Conservation (phyloP, 1,140 invertebrate genomes). For the Heliothis virescens region DNA sequence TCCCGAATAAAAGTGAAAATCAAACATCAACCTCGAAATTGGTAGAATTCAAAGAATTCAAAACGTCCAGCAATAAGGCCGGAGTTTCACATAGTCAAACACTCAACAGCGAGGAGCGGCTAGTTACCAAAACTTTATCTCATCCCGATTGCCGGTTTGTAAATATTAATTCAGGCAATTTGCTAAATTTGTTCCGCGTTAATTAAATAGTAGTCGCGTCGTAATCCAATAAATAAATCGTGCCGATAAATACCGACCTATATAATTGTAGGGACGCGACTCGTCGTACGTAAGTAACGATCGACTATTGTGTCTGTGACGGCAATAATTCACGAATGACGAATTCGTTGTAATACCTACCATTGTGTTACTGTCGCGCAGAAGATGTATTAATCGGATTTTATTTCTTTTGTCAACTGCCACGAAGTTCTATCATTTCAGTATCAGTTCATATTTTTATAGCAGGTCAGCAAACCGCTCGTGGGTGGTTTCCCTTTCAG, state of each 20-base stretch:
- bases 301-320: slow-evolving; percentile 37
- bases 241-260: slow-evolving; percentile 61
- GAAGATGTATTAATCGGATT: slow-evolving; percentile 33
- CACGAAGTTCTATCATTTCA: slow-evolving; percentile 18
- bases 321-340: slow-evolving; percentile 46
- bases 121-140: slow-evolving; percentile 45
- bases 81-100: slow-evolving; percentile 43
- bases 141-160: slow-evolving; percentile 40
- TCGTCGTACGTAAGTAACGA: slow-evolving; percentile 51
- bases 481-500: neutral
- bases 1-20: slow-evolving; percentile 13
- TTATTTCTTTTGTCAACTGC: slow-evolving; percentile 37
- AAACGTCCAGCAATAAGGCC: slow-evolving; percentile 24
- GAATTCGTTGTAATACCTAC: slow-evolving; percentile 38
- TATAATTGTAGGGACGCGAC: slow-evolving; percentile 62
- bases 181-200: slow-evolving; percentile 55
- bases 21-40: slow-evolving; percentile 16
- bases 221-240: slow-evolving; percentile 64
- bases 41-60: slow-evolving; percentile 12
- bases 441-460: slow-evolving; percentile 16
- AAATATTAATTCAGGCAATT: slow-evolving; percentile 54
- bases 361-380: slow-evolving; percentile 20
- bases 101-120: slow-evolving; percentile 11
- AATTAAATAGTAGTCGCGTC: slow-evolving; percentile 68
- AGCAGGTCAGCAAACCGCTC: neutral